phyloP scores from a whole-genome alignment of 1,140 invertebrate species.

The Drosophila cardini region DNA sequence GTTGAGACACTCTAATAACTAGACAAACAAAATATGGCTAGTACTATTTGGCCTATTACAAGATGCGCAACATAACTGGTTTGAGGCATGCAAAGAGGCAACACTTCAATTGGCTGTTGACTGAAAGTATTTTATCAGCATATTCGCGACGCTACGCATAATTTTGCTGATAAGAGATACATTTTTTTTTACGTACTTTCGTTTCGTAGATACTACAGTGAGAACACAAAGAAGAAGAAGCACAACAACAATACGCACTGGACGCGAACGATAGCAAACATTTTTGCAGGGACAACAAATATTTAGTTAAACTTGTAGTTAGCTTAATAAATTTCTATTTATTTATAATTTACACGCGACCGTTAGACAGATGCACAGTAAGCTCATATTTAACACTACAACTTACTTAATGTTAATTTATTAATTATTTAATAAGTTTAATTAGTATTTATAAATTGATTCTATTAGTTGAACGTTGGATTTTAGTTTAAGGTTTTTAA shows the following conservation, averaged over 20 bases:
- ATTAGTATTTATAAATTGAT: neutral
- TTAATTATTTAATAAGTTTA: constrained; percentile 5
- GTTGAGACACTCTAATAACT: constrained; percentile 48
- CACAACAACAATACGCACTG: constrained; percentile 58
- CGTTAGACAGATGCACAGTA: constrained; percentile 40
- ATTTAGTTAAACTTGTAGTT: constrained; percentile 34
- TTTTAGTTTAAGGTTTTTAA: constrained; percentile 38
- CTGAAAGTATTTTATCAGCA: constrained; percentile 55
- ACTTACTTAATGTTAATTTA: neutral
- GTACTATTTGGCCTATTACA: constrained; percentile 2
- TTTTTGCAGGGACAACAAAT: constrained; percentile 17
- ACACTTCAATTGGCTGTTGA: constrained; percentile 24
- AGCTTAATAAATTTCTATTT: constrained; percentile 25
- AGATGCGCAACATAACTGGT: constrained; percentile 40
- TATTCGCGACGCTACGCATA: constrained; percentile 58
- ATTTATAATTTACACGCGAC: constrained; percentile 30
- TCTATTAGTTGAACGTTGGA: constrained; percentile 13
- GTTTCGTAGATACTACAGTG: constrained; percentile 48
- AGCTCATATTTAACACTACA: constrained; percentile 37
- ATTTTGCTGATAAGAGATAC: constrained; percentile 76
- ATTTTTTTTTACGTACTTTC: constrained; percentile 77
- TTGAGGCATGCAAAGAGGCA: constrained; percentile 41
- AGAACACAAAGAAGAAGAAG: constrained; percentile 43
- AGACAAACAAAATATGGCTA: constrained; percentile 16
- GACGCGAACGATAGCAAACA: constrained; percentile 55